phyloP scores from a whole-genome alignment of 2,113 vertebrate genomes.

The Maccullochella peelii region DNA sequence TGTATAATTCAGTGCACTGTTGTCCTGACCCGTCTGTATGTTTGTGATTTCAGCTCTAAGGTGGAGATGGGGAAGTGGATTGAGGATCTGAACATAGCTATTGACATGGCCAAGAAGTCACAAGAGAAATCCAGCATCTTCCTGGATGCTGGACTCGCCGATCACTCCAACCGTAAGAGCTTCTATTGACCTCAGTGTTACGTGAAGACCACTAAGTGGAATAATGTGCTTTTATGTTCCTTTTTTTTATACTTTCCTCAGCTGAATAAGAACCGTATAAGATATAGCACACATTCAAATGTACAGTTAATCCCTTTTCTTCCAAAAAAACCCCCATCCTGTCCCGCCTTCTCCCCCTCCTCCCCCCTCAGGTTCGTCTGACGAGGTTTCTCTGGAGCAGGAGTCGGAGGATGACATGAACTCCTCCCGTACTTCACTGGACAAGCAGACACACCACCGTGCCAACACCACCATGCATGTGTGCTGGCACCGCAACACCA shows the following conservation, averaged over 20 bases:
- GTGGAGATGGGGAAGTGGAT: slow-evolving; percentile 97
- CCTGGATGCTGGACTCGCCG: slow-evolving; percentile 77
- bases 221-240: neutral
- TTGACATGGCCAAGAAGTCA: slow-evolving; percentile 90
- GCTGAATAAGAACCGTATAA: neutral
- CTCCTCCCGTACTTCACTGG: slow-evolving; percentile 87
- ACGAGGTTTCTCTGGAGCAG: slow-evolving; percentile 90
- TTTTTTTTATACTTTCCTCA: neutral
- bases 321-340: slow-evolving; percentile 31
- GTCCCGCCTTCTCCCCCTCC: slow-evolving; percentile 9
- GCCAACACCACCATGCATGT: slow-evolving; percentile 95
- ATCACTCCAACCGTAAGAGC: slow-evolving; percentile 88
- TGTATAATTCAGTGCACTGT: neutral
- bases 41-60: slow-evolving; percentile 84
- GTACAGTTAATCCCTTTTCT: slow-evolving; percentile 38
- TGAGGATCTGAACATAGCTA: slow-evolving; percentile 91
- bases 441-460: slow-evolving; percentile 90
- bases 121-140: slow-evolving; percentile 82
- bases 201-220: neutral
- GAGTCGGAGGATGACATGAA: slow-evolving; percentile 91
- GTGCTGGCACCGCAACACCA: slow-evolving; percentile 97
- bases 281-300: neutral
- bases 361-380: slow-evolving; percentile 87
- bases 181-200: neutral
- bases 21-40: neutral